Percentiles rank a stretch among this genome's conserved stretches.
These are phyloP conservation scores for Drosophila equinoxialis DNA, from an alignment of 1,140 invertebrate genomes.

Conservation along the genomic window DNA sequence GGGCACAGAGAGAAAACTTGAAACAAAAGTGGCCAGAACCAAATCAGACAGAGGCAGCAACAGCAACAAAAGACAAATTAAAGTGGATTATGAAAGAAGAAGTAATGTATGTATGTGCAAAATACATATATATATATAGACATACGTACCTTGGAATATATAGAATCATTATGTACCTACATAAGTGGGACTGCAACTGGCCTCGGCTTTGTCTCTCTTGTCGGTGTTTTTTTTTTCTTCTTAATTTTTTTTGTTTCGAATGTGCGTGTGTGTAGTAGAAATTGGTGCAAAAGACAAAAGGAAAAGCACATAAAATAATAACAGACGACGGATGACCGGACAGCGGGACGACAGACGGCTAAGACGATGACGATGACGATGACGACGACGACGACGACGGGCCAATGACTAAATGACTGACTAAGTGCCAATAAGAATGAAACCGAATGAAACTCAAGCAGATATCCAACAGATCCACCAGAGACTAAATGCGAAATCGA, in stretches of 20 bases:
- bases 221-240: not conserved
- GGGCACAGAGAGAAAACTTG: conserved; percentile 25
- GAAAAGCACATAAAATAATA: conserved; percentile 73
- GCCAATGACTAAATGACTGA: conserved; percentile 80
- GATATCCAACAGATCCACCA: conserved; percentile 20
- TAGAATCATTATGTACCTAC: conserved; percentile 39
- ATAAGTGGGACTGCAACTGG: conserved; percentile 43
- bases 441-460: conserved; percentile 1
- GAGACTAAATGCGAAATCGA: conserved; percentile 71
- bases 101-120: conserved; percentile 19
- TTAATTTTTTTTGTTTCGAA: conserved; percentile 9
- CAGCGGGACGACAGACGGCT: conserved; percentile 25
- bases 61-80: conserved; percentile 69
- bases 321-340: conserved; percentile 41
- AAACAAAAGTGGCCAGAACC: conserved; percentile 47
- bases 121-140: conserved; percentile 26
- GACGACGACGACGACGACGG: conserved; percentile 14
- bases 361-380: not conserved
- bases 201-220: conserved; percentile 13
- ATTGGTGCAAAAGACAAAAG: conserved; percentile 78
- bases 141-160: conserved; percentile 1
- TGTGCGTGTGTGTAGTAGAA: conserved; percentile 67
- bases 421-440: conserved; percentile 67
- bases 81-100: conserved; percentile 72
- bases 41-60: conserved; percentile 24